Evolutionary conservation across 2,888 invertebrate species (phyloP), one percentile per base, ranked within the genome.

Genomic region (Marronus borbonicus): DNA sequence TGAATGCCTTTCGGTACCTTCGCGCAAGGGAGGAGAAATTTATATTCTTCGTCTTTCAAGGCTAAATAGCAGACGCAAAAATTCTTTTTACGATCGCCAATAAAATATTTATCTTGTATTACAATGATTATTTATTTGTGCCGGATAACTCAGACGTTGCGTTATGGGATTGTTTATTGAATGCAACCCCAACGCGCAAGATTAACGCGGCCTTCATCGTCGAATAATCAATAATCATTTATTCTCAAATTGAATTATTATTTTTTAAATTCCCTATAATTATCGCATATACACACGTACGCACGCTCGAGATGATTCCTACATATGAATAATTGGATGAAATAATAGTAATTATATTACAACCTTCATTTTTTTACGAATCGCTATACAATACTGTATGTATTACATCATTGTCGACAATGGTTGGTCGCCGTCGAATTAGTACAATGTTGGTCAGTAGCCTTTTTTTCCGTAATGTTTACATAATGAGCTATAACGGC

Each of bases 281-380:
- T 72, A 58, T 39, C 58, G 72, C 12, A 44, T 8, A 44, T 12
- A 44, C 31, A 36, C 31, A 44, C 44, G 44, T 39, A 58, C 28
- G 66, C 44, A 66, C 49, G 24, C 10, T 39, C 60, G 52, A 17
- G 72, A 72, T 72, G 72, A 72, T 72, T 17, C 20, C 17, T 72
- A 49, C 55, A 5, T 60, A 72, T 72, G 39, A 72, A 72, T 72
- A 68, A 68, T 68, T 68, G 50, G 28, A 68, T 68, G 50, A 68
- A 68, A 68, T 68, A 72, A 72, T 72, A 60, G 72, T 58, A 20
- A 72, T 72, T 72, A 70, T 55, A 39, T 72, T 72, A 36, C 44
- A 72, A 24, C 72, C 72, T 72, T 72, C 72, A 39, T 72, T 72
- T 72, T 72, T 72, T 68, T 50, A 24, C 10, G 5, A 8, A 58